Evolutionary conservation across 2,797 vertebrate species (phyloP).

Genomic region (Labroides dimidiatus): DNA sequence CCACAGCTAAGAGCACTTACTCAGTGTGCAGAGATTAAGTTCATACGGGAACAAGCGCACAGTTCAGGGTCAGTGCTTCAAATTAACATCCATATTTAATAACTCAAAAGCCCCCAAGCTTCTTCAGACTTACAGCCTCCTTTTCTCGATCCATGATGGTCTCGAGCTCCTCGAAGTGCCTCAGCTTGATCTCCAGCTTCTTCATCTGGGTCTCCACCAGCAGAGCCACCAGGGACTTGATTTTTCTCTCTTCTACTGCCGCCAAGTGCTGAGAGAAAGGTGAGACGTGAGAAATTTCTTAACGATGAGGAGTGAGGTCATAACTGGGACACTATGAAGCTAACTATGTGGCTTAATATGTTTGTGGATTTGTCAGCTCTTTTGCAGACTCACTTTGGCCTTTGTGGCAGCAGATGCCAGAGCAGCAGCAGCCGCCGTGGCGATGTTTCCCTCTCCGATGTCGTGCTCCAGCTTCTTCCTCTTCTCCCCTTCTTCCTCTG

Average conservation of each 20-base stretch:
- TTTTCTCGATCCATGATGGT: conserved; percentile 99
- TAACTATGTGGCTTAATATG: too few relatives aligned
- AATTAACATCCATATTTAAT: not conserved
- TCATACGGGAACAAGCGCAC: too few relatives aligned
- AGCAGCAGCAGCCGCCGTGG: conserved; percentile 96
- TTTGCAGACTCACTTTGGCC: conserved; percentile 89
- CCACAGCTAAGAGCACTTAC: conserved; percentile 12
- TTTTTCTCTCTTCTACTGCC: conserved; percentile 96
- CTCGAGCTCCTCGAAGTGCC: conserved; percentile 97
- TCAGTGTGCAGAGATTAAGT: not conserved
- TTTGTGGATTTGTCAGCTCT: not conserved
- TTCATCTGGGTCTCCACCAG: conserved; percentile 99
- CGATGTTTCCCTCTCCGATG: conserved; percentile 95
- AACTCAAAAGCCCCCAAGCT: not conserved
- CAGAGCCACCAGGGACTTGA: conserved; percentile 97
- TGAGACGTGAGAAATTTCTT: not conserved
- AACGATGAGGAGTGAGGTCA: too few relatives aligned
- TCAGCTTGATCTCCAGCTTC: conserved; percentile 97
- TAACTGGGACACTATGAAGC: too few relatives aligned
- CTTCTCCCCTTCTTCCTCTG: conserved; percentile 86
- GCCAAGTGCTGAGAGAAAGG: conserved; percentile 88
- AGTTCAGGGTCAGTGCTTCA: too few relatives aligned
- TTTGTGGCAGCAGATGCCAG: conserved; percentile 97
- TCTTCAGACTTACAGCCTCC: conserved; percentile 88
- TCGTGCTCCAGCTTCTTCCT: conserved; percentile 94